Evolutionary conservation across 1,140 invertebrate species (phyloP).

Genomic region (Manduca sexta): DNA sequence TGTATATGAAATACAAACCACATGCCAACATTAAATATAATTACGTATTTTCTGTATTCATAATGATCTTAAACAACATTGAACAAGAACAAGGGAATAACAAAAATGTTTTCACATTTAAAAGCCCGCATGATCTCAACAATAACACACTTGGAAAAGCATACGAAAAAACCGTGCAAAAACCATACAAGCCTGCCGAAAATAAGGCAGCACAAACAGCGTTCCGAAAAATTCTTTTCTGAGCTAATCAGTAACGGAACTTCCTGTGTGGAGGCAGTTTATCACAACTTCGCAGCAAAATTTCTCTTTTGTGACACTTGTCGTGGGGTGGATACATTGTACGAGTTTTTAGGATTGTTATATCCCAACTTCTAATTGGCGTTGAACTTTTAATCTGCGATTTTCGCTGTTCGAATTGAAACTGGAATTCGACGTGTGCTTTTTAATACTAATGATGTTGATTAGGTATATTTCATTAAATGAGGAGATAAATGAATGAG

Average conservation of each 20-base stretch:
- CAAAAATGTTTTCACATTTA: background rate
- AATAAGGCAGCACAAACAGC: conserved; percentile 13
- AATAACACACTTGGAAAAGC: background rate
- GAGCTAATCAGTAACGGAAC: conserved; percentile 39
- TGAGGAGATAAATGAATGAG: too few species aligned
- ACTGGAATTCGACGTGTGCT: too few species aligned
- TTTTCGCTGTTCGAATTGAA: too few species aligned
- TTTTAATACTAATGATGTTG: too few species aligned
- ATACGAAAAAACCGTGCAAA: background rate
- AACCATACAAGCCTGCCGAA: background rate
- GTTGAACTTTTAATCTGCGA: too few species aligned
- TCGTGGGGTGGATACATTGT: background rate
- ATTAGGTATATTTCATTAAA: too few species aligned
- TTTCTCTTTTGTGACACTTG: conserved; percentile 32
- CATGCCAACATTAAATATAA: too few species aligned
- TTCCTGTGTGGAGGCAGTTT: conserved; percentile 32
- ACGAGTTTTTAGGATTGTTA: too few species aligned
- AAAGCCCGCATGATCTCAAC: background rate
- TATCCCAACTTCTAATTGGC: too few species aligned
- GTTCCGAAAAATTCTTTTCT: conserved; percentile 28
- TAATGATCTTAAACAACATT: too few species aligned
- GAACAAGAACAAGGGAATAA: conserved; percentile 1
- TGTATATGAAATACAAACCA: too few species aligned
- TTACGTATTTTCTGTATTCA: too few species aligned
- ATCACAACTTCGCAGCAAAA: conserved; percentile 32